Conservation (phyloP, 2,113 vertebrate species). For the Pyrgilauda ruficollis region DNA sequence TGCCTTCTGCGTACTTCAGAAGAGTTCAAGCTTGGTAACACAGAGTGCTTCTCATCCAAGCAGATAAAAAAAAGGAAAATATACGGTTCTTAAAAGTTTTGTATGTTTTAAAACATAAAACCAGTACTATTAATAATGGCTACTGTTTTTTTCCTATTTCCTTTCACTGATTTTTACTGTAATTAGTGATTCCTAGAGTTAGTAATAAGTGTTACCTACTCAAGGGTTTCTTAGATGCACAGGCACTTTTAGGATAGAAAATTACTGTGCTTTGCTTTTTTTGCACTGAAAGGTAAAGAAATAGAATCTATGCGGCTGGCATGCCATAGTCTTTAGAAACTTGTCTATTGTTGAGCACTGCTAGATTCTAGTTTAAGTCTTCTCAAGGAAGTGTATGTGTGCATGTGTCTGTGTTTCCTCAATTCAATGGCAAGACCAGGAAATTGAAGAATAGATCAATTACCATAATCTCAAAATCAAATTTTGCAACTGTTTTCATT, state of each 20-base stretch:
- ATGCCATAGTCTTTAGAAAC: neutral
- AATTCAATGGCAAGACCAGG: neutral
- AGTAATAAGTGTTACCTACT: neutral
- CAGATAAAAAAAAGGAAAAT: neutral
- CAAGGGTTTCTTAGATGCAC: neutral
- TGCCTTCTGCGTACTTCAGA: neutral
- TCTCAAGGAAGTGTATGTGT: neutral
- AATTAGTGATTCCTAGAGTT: neutral
- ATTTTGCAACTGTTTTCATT: neutral
- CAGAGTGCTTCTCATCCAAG: neutral
- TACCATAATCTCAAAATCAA: neutral
- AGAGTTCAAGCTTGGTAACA: neutral
- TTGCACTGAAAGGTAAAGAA: neutral
- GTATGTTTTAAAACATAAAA: neutral
- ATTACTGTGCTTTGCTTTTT: neutral
- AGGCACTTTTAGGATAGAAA: neutral
- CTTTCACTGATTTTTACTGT: neutral
- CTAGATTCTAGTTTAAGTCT: neutral
- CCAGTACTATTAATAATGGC: neutral
- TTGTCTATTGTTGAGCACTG: neutral
- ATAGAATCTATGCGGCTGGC: rapidly evolving
- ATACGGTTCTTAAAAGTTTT: neutral
- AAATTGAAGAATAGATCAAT: neutral
- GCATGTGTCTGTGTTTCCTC: neutral
- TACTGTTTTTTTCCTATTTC: neutral